Conservation (phyloP, 2,888 invertebrate species). For the Linyphia triangularis region DNA sequence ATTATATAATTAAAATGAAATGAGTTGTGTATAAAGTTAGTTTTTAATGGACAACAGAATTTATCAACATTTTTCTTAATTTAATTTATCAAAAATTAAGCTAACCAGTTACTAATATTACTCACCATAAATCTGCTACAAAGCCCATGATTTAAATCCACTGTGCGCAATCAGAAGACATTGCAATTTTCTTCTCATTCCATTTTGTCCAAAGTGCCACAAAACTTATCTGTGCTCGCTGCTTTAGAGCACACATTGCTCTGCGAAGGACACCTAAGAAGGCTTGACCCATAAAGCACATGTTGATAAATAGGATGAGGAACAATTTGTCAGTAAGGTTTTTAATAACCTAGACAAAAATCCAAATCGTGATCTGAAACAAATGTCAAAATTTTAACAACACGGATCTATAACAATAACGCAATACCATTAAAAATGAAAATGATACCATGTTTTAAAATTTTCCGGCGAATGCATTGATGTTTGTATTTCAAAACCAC, state of each 20-base stretch:
- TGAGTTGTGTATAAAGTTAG: too few species aligned
- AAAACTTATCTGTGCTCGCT: conserved; percentile 46
- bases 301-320: not conserved
- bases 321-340: not conserved
- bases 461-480: too few species aligned
- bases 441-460: too few species aligned
- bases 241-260: conserved; percentile 59
- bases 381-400: too few species aligned
- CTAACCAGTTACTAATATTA: not conserved
- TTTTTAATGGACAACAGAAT: too few species aligned
- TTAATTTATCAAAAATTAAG: too few species aligned
- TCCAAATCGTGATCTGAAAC: not conserved
- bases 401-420: too few species aligned
- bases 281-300: conserved; percentile 68
- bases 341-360: not conserved
- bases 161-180: conserved; percentile 53
- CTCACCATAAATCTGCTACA: conserved; percentile 31
- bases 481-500: too few species aligned
- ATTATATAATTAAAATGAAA: too few species aligned
- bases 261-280: conserved; percentile 44
- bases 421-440: too few species aligned
- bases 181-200: conserved; percentile 43
- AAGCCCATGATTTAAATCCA: conserved; percentile 68
- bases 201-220: conserved; percentile 38
- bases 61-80: too few species aligned